Evolutionary conservation across 2,113 vertebrate species (phyloP).

Genomic region (Sakesphorus luctuosus): DNA sequence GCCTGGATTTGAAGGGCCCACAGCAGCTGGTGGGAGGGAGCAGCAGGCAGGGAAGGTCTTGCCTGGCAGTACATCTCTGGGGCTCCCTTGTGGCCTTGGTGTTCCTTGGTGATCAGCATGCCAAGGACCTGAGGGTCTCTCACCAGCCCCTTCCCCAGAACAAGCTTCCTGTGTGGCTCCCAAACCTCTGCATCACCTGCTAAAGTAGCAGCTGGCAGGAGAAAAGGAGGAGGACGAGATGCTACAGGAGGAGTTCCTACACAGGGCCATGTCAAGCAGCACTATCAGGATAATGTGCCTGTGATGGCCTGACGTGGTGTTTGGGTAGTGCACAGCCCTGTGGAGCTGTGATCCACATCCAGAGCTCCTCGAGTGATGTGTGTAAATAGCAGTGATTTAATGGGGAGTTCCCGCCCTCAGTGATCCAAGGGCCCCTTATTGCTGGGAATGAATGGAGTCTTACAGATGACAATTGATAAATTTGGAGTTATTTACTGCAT

Average conservation of each 20-base stretch:
- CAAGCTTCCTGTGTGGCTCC: neutral
- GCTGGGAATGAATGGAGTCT: neutral
- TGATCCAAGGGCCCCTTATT: neutral
- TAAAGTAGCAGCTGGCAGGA: neutral
- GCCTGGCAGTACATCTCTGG: neutral
- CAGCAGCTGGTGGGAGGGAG: neutral
- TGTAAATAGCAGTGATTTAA: neutral
- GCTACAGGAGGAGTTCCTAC: neutral
- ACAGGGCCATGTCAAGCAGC: neutral
- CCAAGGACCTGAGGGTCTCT: neutral
- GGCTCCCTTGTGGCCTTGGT: neutral
- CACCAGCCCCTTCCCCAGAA: neutral
- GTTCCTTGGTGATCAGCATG: neutral
- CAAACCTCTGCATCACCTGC: neutral
- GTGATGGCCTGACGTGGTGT: neutral
- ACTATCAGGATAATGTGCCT: neutral
- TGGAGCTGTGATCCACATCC: neutral
- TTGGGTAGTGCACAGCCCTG: rapidly evolving
- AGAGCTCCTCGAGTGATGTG: neutral
- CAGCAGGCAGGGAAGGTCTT: neutral
- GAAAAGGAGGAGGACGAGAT: neutral
- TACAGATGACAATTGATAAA: neutral
- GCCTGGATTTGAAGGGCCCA: neutral
- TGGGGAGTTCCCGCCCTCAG: neutral
- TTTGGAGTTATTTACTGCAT: slow-evolving; percentile 14